Evolutionary conservation across 2,888 invertebrate species (phyloP).

Genomic region (Callimorpha dominula): DNA sequence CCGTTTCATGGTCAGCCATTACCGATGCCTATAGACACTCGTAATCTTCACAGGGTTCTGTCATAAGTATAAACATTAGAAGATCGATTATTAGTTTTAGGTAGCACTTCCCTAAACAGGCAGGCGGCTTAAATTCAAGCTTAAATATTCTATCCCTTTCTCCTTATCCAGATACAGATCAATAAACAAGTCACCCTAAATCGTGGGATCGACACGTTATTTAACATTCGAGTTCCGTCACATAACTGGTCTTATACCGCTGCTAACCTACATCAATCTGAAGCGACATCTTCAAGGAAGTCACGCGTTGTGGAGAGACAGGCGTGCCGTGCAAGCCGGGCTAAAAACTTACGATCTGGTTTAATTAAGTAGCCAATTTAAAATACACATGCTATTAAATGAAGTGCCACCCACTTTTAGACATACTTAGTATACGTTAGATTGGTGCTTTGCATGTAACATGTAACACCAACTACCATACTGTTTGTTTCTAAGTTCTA

Average conservation of each 20-base stretch:
- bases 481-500: background rate
- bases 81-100: no score
- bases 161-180: constrained; percentile 1
- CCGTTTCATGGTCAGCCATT: no score
- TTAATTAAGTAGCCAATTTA: constrained; percentile 32
- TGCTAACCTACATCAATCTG: constrained; percentile 29
- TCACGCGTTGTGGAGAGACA: constrained; percentile 22
- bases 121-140: no score
- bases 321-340: constrained; percentile 15
- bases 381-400: constrained; percentile 18
- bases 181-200: constrained; percentile 16
- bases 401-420: constrained; percentile 16
- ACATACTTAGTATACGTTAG: constrained; percentile 3
- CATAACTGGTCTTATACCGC: constrained; percentile 24
- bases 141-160: background rate
- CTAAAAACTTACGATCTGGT: constrained; percentile 13
- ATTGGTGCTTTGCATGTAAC: background rate
- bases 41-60: background rate
- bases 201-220: constrained; percentile 14
- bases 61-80: no score
- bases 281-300: constrained; percentile 29
- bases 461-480: background rate
- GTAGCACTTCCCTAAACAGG: no score
- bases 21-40: no score
- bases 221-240: constrained; percentile 22